phyloP scores from a whole-genome alignment of 2,888 invertebrate species.

The Hypselothyrea guttata region DNA sequence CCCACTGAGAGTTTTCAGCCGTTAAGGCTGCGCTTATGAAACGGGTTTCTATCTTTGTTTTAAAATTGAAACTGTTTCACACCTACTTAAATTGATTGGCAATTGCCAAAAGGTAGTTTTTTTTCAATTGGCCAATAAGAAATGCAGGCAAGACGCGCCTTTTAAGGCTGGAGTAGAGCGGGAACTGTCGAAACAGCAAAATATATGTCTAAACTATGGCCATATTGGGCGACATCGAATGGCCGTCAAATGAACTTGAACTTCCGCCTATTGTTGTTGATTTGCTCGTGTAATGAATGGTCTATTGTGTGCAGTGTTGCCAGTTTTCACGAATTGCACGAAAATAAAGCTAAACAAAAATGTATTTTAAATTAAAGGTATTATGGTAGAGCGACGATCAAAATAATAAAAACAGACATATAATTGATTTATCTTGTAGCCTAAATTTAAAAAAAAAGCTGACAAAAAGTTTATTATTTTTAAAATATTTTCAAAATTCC shows the following conservation, averaged over 20 bases:
- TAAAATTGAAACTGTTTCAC: conserved; percentile 21
- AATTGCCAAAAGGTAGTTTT: conserved; percentile 11
- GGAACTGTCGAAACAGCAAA: no score
- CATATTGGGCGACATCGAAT: conserved; percentile 52
- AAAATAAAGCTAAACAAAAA: no score
- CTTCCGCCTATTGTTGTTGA: conserved; percentile 50
- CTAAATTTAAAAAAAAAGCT: no score
- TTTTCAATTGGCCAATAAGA: conserved; percentile 22
- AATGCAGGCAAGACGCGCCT: conserved; percentile 41
- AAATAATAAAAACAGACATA: no score
- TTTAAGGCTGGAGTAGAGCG: conserved; percentile 33
- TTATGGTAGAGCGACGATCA: no score
- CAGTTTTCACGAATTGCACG: no score
- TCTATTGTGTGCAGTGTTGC: no score
- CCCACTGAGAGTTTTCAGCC: conserved; percentile 24
- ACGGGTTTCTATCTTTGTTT: conserved; percentile 1
- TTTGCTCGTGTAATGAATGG: conserved; percentile 1
- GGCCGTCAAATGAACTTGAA: conserved; percentile 69
- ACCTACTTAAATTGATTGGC: conserved; percentile 46
- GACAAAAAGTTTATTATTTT: no score
- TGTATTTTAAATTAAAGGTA: no score
- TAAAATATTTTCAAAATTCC: no score
- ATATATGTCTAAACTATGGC: no score
- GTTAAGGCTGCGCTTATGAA: conserved; percentile 10
- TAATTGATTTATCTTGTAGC: no score